Evolutionary conservation across 1,140 invertebrate species (phyloP), one percentile per base, ranked within the genome.

Genomic region (Brachionus rotundiformis): DNA sequence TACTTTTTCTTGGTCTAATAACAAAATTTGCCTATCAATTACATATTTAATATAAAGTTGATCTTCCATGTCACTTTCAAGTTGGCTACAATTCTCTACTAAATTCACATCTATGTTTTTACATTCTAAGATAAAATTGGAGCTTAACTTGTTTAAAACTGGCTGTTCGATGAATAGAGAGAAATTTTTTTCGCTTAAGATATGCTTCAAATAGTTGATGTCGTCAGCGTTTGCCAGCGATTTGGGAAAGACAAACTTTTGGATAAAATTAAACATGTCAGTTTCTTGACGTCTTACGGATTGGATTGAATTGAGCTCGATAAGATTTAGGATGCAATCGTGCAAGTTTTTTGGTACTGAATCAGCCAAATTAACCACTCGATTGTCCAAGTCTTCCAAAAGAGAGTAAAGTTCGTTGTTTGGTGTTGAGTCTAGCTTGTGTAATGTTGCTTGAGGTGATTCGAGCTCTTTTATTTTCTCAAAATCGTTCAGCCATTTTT

Each of bases 401-500:
- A 73, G 19, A 1, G 36, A 73, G 68, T 73, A 79, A 3, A 54
- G 47, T 5, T 79, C 27, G 23, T 54, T 25, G 16, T 79, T 79
- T 5, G 76, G 47, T 11, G 25, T 16, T 13, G 16, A n/a, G n/a
- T n/a, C 5, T 59, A 1, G 23, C 13, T n/a, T 16, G 0, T 25
- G 25, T 0, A 39, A 63, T 3, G 47, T 79, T 3, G 47, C 10
- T 3, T 33, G 33, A 0, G 76, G 68, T 11, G 76, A 79, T 8
- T 79, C 76, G 27, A 39, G 31, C 13, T 79, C 76, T 4, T 25
- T 39, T 29, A 79, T 54, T 79, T 63, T 79, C 5, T 54, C 47
- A 25, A 59, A 79, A 39, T 79, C 76, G 33, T 79, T 79, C 1
- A 79, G 25, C 76, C 76, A 79, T 63, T 79, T 79, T 79, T 79